Conservation (phyloP, 2,888 invertebrate species). For the Melipona bicolor region DNA sequence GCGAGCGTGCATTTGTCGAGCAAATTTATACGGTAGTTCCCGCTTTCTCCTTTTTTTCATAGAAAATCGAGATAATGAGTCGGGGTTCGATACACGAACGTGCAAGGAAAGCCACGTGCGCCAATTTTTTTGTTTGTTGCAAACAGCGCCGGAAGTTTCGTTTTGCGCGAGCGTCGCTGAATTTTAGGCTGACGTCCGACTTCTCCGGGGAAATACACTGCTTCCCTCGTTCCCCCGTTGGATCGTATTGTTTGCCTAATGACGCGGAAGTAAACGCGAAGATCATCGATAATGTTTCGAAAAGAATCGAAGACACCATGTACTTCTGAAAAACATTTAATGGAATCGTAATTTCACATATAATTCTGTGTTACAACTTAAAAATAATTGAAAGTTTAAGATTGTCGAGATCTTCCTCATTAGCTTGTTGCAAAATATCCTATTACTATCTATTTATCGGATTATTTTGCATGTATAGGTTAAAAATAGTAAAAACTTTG, state of each 20-base stretch:
- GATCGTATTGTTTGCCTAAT: constrained; percentile 45
- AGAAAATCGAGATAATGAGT: constrained; percentile 8
- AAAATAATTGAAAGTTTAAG: too few species aligned
- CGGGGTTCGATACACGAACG: constrained; percentile 13
- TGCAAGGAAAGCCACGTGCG: neutral
- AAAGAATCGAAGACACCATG: neutral
- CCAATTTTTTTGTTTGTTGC: neutral
- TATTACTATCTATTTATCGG: too few species aligned
- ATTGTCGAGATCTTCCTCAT: too few species aligned
- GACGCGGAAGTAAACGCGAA: neutral
- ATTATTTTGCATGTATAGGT: too few species aligned
- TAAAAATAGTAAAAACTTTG: too few species aligned
- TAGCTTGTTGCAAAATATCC: too few species aligned
- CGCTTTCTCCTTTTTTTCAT: neutral
- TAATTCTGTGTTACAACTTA: too few species aligned
- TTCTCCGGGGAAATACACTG: constrained; percentile 46
- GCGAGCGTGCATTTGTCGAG: constrained; percentile 25
- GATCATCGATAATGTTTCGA: constrained; percentile 17
- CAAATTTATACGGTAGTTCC: constrained; percentile 25
- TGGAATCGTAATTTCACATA: neutral
- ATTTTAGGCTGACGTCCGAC: constrained; percentile 27
- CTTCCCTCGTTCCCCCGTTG: neutral
- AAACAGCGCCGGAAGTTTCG: constrained; percentile 24
- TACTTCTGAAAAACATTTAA: neutral
- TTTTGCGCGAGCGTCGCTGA: constrained; percentile 21